Conservation (phyloP, 2,113 vertebrate species). For the Actinemys pallida region DNA sequence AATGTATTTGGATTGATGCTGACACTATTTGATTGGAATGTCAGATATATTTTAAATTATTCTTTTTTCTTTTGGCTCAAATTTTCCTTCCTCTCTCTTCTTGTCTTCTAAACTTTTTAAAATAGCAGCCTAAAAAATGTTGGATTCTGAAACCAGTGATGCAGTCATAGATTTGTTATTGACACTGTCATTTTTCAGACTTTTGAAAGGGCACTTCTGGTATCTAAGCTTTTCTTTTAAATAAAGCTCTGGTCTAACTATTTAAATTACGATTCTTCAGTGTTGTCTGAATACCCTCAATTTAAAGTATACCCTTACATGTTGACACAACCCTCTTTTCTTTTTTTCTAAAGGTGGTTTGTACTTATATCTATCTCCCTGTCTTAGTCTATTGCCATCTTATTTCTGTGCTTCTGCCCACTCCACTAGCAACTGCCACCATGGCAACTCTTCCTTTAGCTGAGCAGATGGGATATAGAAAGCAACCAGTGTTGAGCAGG, state of each 20-base stretch:
- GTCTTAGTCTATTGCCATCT: constrained; percentile 31
- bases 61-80: neutral
- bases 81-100: neutral
- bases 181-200: neutral
- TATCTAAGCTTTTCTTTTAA: neutral
- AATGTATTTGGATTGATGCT: neutral
- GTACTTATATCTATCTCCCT: neutral
- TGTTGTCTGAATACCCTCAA: neutral
- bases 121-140: neutral
- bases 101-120: fast-evolving
- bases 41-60: neutral
- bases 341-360: neutral
- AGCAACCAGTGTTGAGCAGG: neutral
- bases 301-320: neutral
- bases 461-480: constrained; percentile 64
- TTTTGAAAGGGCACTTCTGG: neutral
- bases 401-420: constrained; percentile 41
- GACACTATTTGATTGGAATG: neutral
- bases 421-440: constrained; percentile 46
- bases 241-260: neutral
- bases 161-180: fast-evolving
- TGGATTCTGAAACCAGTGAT: neutral
- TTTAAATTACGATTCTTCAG: neutral
- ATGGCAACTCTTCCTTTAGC: constrained; percentile 64
- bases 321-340: neutral